A percentile compares a stretch with the other conserved stretches of the same genome.
These are phyloP conservation scores for Eulemur coronatus DNA, from an alignment of 2,797 vertebrate species.

Conservation along the genomic window DNA sequence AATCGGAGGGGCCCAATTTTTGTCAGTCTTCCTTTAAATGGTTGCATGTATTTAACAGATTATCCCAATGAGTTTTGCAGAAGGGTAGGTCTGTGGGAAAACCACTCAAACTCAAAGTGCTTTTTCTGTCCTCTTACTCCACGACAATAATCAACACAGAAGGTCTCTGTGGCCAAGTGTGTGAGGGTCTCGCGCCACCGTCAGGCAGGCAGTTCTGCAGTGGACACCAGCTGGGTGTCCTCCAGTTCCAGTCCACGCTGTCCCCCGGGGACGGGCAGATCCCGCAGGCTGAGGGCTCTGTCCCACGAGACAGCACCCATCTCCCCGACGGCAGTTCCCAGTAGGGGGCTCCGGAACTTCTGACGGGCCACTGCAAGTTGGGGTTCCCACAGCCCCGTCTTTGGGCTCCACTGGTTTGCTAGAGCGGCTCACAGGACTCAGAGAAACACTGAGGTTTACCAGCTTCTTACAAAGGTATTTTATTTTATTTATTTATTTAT, in stretches of 20 bases:
- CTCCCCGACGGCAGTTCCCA: background rate
- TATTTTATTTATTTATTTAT: no score
- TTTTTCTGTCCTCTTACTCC: background rate
- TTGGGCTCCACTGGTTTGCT: background rate
- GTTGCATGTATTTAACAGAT: background rate
- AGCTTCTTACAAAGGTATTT: background rate
- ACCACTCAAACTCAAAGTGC: background rate
- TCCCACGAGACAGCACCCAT: background rate
- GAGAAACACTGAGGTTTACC: background rate
- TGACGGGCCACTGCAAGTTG: background rate
- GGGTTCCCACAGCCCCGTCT: background rate
- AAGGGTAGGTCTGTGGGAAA: background rate
- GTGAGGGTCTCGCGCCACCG: background rate
- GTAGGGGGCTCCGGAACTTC: background rate
- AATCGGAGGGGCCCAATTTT: background rate
- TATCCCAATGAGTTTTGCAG: background rate
- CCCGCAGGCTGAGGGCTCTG: background rate
- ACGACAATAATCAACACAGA: background rate
- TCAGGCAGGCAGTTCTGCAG: background rate
- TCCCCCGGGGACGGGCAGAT: background rate
- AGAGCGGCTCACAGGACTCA: background rate
- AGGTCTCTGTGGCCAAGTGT: background rate
- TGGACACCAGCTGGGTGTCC: background rate
- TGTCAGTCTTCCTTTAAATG: background rate
- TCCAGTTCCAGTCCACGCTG: no score